Evolutionary conservation across 2,888 invertebrate species (phyloP).

Genomic region (Caenorhabditis doughertyi): DNA sequence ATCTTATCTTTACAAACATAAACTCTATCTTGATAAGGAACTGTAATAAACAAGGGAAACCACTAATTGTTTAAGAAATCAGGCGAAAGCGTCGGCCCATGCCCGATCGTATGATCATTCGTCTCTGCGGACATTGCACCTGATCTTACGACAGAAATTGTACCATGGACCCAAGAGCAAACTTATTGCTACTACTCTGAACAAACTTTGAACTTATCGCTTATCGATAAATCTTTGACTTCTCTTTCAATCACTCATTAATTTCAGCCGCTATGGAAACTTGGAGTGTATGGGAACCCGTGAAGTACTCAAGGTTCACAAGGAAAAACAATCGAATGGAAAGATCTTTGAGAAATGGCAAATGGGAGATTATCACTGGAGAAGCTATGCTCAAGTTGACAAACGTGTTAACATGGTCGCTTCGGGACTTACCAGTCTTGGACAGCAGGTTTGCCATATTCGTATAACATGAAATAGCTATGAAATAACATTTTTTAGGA

Average conservation of each 20-base stretch:
- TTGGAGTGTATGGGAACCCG: constrained; percentile 84
- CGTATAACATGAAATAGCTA: no score
- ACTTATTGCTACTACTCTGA: no score
- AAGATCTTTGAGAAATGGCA: constrained; percentile 91
- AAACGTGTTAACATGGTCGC: constrained; percentile 72
- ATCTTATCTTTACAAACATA: not conserved
- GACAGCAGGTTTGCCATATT: constrained; percentile 83
- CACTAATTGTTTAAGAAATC: no score
- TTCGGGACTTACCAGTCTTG: constrained; percentile 89
- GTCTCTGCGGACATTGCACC: no score
- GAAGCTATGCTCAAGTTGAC: constrained; percentile 74
- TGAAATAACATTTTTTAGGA: constrained; percentile 58
- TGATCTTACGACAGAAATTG: no score
- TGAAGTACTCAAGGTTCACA: constrained; percentile 88
- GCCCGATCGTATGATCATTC: no score
- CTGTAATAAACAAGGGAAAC: not conserved
- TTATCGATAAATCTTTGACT: no score
- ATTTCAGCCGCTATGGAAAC: constrained; percentile 72
- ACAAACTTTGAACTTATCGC: no score
- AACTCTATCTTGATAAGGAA: no score
- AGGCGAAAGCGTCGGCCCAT: no score
- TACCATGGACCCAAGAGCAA: no score
- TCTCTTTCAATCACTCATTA: no score
- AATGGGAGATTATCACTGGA: constrained; percentile 80
- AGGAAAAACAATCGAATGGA: constrained; percentile 95